Evolutionary conservation across 2,888 invertebrate species (phyloP), one percentile per base, ranked within the genome.

Genomic region (Heliothis peltigera): DNA sequence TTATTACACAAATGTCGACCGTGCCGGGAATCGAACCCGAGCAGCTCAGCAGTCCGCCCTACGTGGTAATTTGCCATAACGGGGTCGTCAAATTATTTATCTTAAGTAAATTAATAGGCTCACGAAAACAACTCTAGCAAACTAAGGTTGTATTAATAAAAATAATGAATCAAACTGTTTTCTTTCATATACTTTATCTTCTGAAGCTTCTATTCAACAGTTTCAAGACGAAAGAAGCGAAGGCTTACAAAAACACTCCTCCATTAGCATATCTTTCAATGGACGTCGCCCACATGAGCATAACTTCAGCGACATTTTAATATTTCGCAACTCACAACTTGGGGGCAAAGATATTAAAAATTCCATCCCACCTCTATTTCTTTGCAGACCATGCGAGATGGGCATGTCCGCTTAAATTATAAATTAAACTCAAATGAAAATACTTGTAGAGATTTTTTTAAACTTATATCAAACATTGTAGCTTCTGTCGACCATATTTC

Each of bases 271-370:
- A 75, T 74, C 79, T 61, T 58, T 32, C 51, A 55, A 58, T 79
- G 66, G 66, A 75, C 19, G 22, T 54, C 62, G 51, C 64, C 59
- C 57, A 39, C 54, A 75, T 82, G 80, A 61, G 76, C 81, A 84
- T 84, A 85, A 81, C 86, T 86, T 73, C 47, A 69, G 75, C 76
- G 80, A 82, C 83, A 83, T 87, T 87, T 87, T 87, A 85, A 87
- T 85, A 88, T 86, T 87, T 83, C 71, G 81, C 78, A 82, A 82
- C 82, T 79, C 75, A 54, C 65, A 63, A 67, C 28, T 72, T 64
- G 66, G 39, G 52, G 64, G 53, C 56, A 76, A 80, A 77, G 82
- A 87, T 88, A 88, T 88, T 88, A 88, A 88, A 88, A 88, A 88
- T 88, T 87, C 88, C 84, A 46, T 54, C 77, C 76, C 70, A 66